Base-by-base conservation (phyloP, 2,888 invertebrate genomes). In the Lydus trimaculatus region DNA sequence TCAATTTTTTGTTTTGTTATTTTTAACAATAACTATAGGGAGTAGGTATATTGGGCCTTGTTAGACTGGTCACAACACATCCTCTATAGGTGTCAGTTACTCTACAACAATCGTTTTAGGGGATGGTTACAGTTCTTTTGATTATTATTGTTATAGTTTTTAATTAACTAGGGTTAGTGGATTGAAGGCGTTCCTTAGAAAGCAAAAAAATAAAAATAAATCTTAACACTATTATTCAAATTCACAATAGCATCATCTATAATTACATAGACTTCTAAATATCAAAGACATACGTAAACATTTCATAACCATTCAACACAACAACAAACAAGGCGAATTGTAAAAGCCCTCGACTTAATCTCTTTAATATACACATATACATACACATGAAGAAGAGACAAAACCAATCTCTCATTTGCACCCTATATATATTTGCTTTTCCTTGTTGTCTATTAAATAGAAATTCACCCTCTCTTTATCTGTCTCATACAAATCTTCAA, bases 261-360 rank as follows among this genome's bases (percentile, higher is more conserved):
- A 52, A 52, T 52, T 52, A 52, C 20, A 23, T 52, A 52, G 11
- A 52, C 48, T 11, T 23, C 48, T 20, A 52, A 52, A 20, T 52
- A 52, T 52, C 48, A 61, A 36, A 61, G 39, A 39, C 36, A 39
- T 61, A 61, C 39, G 23, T 36, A 63, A 63, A 63, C 63, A 63
- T 63, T 70, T 66, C 70, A 70, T 56, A 60, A 70, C 65, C 70
- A 70, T 66, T 70, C 70, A 70, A 61, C 58, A 66, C 64, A n/a
- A n/a, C n/a, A n/a, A n/a, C n/a, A 70, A 70, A 66, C 70, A 70
- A 70, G 66, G 48, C 48, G 48, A 52, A 52, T 52, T 52, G 48
- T 52, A 52, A 52, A 52, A 52, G 48, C 70, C 64, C 70, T 70
- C 66, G 70, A 66, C 66, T 66, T 70, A 70, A 70, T 70, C 70